Evolutionary conservation across 92 coral and sea anemone genomes (phyloP), one percentile per base, ranked within the genome.

Genomic region (Montipora capitata): DNA sequence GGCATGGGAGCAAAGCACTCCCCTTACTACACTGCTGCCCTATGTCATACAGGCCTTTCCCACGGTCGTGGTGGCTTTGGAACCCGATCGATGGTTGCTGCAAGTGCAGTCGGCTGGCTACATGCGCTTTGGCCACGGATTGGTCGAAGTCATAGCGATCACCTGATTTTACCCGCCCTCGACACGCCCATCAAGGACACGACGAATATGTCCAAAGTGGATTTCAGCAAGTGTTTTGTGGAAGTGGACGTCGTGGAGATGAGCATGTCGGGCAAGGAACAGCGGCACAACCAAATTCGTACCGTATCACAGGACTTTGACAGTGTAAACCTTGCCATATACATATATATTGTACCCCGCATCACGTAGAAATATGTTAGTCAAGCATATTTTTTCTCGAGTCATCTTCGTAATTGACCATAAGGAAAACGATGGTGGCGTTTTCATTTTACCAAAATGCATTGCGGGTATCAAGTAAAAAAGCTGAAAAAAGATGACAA

Each of bases 141-240:
- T 74, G 16, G 79, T 10, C 3, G 9, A 74, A 9, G 43, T 52
- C 16, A 51, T 74, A 39, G 54, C 3, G 52, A 39, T 4, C 10
- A 11, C 52, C 38, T 57, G 68, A 1, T 76, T 2, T 58, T 76
- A 3, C 81, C 81, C 38, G 35, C 52, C 35, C 68, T 57, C 54
- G 68, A 58, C 68, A 35, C 52, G 20, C 80, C 80, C 80, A 20
- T 76, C 17, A 8, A 7, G 67, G 67, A 57, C 67, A 0, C 1
- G 48, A 8, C 48, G 67, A 56, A 17, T 56, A 44, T 76, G 67
- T 38, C 67, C 67, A 76, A 76, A 20, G 35, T 27, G 48, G 80
- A 76, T 76, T 76, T 57, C 49, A 76, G 68, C 80, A 57, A 73
- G 63, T 74, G 78, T 49, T 51, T 48, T 49, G 78, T 49, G 63